Conservation (phyloP, 2,888 invertebrate genomes). For the Rhopalosiphum nymphaeae region DNA sequence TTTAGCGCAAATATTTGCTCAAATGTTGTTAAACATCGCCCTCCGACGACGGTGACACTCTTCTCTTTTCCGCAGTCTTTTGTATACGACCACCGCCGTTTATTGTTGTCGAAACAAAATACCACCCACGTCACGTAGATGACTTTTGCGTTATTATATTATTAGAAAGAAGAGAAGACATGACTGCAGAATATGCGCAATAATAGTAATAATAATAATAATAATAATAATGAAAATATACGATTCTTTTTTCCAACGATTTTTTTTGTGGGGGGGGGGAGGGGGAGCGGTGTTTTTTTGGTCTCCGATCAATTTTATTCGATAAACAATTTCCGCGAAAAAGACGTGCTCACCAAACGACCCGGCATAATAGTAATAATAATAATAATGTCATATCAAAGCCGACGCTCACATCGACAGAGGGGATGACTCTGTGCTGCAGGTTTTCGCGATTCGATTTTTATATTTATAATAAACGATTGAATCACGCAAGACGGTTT, state of each 20-base stretch:
- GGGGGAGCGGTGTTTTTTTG: not conserved
- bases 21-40: conserved; percentile 31
- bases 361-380: not conserved
- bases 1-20: conserved; percentile 61
- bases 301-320: not conserved
- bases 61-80: not conserved
- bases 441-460: conserved; percentile 1
- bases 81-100: not conserved
- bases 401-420: not conserved
- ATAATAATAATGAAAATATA: not conserved
- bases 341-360: not conserved
- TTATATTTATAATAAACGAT: not conserved
- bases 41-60: conserved; percentile 1
- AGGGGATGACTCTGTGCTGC: not conserved
- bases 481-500: conserved; percentile 18
- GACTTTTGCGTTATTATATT: conserved; percentile 29
- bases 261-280: no score
- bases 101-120: not conserved
- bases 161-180: not conserved
- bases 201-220: no score
- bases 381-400: conserved; percentile 47
- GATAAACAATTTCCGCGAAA: not conserved
- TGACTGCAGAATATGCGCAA: not conserved
- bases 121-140: conserved; percentile 46
- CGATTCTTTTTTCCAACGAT: not conserved